These are phyloP conservation scores for Sparidentex hasta DNA, from an alignment of 2,797 vertebrate genomes.

Conservation along the genomic window DNA sequence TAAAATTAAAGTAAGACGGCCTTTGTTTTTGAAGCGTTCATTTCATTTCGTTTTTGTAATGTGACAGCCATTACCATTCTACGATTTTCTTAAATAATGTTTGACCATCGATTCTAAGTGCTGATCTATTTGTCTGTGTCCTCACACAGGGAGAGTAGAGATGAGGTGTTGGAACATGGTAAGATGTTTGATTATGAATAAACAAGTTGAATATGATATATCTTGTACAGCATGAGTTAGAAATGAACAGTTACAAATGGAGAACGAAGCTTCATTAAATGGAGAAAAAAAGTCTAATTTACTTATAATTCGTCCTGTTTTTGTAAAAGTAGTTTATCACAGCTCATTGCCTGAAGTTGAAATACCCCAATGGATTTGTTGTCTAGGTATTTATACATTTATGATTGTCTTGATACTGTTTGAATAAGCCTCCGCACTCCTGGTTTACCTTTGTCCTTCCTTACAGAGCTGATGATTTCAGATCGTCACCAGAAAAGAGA, in stretches of 20 bases:
- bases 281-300: background rate
- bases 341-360: background rate
- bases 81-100: background rate
- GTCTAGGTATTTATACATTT: background rate
- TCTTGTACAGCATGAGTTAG: background rate
- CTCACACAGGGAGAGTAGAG: conserved; percentile 89
- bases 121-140: conserved; percentile 26
- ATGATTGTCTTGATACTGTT: background rate
- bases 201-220: background rate
- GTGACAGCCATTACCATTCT: too few species aligned
- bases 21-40: background rate
- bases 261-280: background rate
- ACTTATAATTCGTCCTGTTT: background rate
- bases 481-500: conserved; percentile 96
- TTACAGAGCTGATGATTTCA: conserved; percentile 93
- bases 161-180: conserved; percentile 96
- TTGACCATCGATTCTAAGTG: background rate
- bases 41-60: background rate
- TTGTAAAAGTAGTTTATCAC: background rate
- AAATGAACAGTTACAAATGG: background rate
- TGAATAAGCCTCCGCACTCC: background rate
- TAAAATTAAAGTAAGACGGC: conserved; percentile 91
- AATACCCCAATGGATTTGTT: background rate
- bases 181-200: conserved; percentile 68
- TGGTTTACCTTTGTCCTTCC: background rate